Conservation (phyloP, 1,140 invertebrate species). For the Aculops lycopersici region DNA sequence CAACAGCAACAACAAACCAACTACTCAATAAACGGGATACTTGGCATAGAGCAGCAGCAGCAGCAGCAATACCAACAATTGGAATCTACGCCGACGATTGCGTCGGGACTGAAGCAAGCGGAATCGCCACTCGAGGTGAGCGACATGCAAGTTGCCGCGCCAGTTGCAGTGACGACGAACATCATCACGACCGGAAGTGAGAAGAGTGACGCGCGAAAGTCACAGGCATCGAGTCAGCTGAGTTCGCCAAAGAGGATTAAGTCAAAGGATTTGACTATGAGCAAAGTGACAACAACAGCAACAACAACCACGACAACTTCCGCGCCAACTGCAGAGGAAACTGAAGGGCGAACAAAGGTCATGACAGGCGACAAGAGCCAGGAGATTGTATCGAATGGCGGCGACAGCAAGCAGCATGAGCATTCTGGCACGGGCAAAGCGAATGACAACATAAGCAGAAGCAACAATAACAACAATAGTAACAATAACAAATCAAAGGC, state of each 20-base stretch:
- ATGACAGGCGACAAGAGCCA: no score
- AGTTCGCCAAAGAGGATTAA: background rate
- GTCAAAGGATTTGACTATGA: background rate
- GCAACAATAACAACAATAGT: no score
- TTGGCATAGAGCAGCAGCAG: slow-evolving; percentile 27
- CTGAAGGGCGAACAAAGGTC: no score
- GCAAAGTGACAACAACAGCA: background rate
- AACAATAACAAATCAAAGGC: no score
- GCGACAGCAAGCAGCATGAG: no score
- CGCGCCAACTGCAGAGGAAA: no score
- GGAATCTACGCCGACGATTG: background rate
- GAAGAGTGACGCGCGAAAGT: background rate
- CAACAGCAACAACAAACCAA: no score
- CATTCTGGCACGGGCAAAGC: no score
- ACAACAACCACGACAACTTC: background rate
- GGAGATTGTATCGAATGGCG: no score
- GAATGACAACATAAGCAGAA: no score
- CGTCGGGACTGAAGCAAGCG: background rate
- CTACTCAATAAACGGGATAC: slow-evolving; percentile 80
- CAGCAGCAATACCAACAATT: background rate
- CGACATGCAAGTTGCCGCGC: background rate
- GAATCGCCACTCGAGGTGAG: background rate
- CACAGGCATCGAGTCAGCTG: background rate
- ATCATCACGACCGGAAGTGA: background rate
- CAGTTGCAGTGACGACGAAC: background rate